A percentile compares a stretch with the other conserved stretches of the same genome.
These are phyloP conservation scores for Puffinus mauretanicus DNA, from an alignment of 2,113 vertebrate genomes.

Conservation along the genomic window DNA sequence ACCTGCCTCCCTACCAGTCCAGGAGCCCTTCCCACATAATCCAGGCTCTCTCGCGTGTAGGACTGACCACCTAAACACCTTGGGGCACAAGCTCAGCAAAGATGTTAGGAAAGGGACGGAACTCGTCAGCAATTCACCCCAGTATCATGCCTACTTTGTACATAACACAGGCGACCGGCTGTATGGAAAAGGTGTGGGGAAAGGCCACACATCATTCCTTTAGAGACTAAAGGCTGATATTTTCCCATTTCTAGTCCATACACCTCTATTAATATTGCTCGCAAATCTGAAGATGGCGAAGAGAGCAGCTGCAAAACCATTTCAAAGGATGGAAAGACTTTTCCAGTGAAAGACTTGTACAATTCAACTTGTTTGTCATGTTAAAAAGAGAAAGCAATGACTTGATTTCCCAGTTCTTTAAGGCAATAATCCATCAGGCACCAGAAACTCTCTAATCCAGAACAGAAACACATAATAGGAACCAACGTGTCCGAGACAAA, in stretches of 20 bases:
- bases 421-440: neutral
- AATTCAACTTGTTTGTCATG: neutral
- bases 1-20: neutral
- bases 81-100: neutral
- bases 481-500: neutral
- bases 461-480: conserved; percentile 17
- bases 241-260: neutral
- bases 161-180: fast-evolving
- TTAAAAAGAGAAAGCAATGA: conserved; percentile 1
- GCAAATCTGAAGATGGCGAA: neutral
- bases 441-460: neutral
- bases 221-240: neutral
- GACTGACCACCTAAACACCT: neutral
- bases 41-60: neutral
- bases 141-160: neutral
- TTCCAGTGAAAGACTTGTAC: neutral
- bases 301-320: neutral
- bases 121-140: neutral
- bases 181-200: neutral
- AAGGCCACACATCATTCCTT: neutral
- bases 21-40: neutral
- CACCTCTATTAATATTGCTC: neutral
- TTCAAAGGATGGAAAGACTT: neutral
- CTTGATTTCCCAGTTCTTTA: conserved; percentile 13
- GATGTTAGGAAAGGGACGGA: neutral